A percentile compares a stretch with the other conserved stretches of the same genome.
Conservation (phyloP, 2,797 vertebrate genomes). For the Sarcoramphus papa region DNA sequence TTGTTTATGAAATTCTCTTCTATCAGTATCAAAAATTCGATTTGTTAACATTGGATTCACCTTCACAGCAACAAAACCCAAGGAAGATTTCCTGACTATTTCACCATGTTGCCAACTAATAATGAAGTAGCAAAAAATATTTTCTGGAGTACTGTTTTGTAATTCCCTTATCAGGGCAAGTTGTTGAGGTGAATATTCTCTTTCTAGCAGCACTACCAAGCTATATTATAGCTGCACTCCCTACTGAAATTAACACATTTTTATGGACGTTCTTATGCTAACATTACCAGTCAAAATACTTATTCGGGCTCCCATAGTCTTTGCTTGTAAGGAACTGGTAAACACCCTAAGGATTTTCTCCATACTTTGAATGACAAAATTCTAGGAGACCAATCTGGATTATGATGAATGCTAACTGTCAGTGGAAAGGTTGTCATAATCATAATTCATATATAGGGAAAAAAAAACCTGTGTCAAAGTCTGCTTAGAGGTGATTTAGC, state of each 20-base stretch:
- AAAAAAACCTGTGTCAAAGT: constrained; percentile 38
- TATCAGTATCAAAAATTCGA: constrained; percentile 56
- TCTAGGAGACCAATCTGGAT: constrained; percentile 13
- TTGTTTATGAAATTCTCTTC: constrained; percentile 69
- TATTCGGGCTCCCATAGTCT: constrained; percentile 43
- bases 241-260: constrained; percentile 64
- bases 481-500: constrained; percentile 53
- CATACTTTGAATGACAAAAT: constrained; percentile 29
- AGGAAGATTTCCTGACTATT: constrained; percentile 78
- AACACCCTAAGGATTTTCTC: constrained; percentile 50
- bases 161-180: constrained; percentile 76
- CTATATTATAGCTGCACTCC: constrained; percentile 65
- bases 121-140: constrained; percentile 82
- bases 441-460: neutral
- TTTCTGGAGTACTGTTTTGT: constrained; percentile 84
- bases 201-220: constrained; percentile 73
- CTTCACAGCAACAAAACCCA: constrained; percentile 72
- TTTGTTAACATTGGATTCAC: constrained; percentile 70
- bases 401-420: neutral
- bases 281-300: constrained; percentile 27
- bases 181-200: constrained; percentile 75
- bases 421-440: constrained; percentile 14
- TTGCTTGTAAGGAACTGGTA: constrained; percentile 62
- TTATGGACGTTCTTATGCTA: constrained; percentile 62
- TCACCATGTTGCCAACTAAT: constrained; percentile 83